These are phyloP conservation scores for Drosophila auraria DNA, from an alignment of 1,140 invertebrate species.

Conservation along the genomic window DNA sequence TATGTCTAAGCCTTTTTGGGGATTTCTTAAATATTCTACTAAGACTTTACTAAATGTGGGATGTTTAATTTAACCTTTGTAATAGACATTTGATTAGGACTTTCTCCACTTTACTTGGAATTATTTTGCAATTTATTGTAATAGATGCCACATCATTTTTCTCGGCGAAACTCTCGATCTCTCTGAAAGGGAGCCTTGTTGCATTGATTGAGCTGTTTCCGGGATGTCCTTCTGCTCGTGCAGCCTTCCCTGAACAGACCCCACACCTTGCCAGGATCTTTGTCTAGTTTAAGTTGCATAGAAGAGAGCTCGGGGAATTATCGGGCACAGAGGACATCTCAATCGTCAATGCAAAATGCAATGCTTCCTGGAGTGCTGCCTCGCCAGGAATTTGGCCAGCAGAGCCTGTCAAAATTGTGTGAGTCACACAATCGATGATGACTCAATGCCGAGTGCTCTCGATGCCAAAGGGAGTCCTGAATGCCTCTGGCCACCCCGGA, in stretches of 20 bases:
- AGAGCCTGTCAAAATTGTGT: conserved; percentile 63
- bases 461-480: not conserved
- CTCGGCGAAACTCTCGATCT: not conserved
- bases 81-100: no score
- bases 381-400: conserved; percentile 21
- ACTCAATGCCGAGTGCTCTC: conserved; percentile 55
- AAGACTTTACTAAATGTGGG: no score
- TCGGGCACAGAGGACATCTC: conserved; percentile 46
- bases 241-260: conserved; percentile 30
- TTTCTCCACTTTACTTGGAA: not conserved
- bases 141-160: not conserved
- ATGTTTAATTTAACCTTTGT: no score
- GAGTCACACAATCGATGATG: conserved; percentile 57
- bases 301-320: conserved; percentile 11
- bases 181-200: not conserved
- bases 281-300: conserved; percentile 11
- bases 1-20: no score
- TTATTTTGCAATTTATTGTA: not conserved
- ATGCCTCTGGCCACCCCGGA: conserved; percentile 51
- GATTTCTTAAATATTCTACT: not conserved
- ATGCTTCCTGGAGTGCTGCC: conserved; percentile 52
- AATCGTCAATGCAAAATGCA: conserved; percentile 72
- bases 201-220: conserved; percentile 41
- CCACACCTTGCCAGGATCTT: conserved; percentile 27
- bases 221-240: conserved; percentile 20